A percentile compares a stretch with the other conserved stretches of the same genome.
Evolutionary conservation across 2,797 vertebrate genomes (phyloP).

Genomic region (Rhyacichthys aspro): DNA sequence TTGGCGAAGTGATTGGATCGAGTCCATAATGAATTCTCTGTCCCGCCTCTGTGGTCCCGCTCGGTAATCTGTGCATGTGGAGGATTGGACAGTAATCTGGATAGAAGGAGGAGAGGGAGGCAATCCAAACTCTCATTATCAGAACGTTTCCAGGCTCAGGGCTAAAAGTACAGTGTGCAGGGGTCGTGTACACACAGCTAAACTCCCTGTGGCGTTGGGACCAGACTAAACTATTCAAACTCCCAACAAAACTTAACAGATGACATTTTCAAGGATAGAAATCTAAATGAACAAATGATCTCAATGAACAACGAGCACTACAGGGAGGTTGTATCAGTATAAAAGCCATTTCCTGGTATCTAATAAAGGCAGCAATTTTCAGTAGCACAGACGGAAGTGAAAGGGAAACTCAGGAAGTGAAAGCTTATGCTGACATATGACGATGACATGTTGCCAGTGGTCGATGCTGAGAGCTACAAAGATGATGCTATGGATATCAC

Average conservation of each 20-base stretch:
- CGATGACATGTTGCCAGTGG: neutral
- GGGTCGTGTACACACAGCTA: neutral
- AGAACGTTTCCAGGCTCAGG: conserved; percentile 12
- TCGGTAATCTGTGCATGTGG: conserved; percentile 68
- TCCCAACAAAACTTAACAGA: neutral
- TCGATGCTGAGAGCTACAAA: neutral
- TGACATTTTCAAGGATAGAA: neutral
- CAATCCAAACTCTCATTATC: conserved; percentile 46
- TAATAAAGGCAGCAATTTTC: neutral
- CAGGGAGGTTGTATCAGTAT: neutral
- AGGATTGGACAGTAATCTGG: conserved; percentile 73
- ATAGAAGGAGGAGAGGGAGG: conserved; percentile 38
- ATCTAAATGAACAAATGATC: too few species aligned
- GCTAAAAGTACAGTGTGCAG: neutral
- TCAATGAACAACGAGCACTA: too few species aligned
- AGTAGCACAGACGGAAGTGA: neutral
- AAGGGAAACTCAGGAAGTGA: neutral
- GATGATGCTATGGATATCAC: neutral
- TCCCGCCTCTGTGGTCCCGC: conserved; percentile 65
- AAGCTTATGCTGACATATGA: neutral
- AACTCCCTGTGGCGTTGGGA: too few species aligned
- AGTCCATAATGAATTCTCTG: conserved; percentile 68
- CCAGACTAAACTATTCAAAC: neutral
- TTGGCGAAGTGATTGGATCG: conserved; percentile 56
- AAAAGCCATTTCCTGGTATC: neutral